Base-by-base conservation (phyloP, 2,888 invertebrate species). In the Macrophya alboannulata region DNA sequence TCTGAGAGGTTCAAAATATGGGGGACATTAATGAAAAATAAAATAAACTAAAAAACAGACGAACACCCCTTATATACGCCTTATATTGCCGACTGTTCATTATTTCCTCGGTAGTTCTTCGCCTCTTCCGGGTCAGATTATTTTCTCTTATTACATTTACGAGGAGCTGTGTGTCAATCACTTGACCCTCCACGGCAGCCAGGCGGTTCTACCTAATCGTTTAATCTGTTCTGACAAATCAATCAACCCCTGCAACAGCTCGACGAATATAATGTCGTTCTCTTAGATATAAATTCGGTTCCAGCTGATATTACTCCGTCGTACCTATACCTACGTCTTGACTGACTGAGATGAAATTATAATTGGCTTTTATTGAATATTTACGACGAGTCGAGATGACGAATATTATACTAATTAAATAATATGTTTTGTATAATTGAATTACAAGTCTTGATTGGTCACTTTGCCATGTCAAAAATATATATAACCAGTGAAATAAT, bases 201-300 rank as follows among this genome's bases (percentile, higher is more conserved):
- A 25, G 48, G 55, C 59, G 79, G 21, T 21, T 55, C 43, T 43
- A 79, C 86, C 87, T 88, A 87, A 88, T 89, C 88, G 86, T 62
- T 85, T 88, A 88, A 89, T 89, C 88, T 87, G 85, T 86, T 87
- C 86, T 85, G 88, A 88, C 88, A 86, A 89, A 89, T 89, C 87
- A 88, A 88, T 88, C 83, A 51, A 59, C 82, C 68, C 83, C 82
- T 25, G 83, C 71, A 65, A 12, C 51, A 72, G 45, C 25, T 25
- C 48, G 55, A 31, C n/a, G 45, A 31, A 31, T 31, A 71, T 71
- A 55, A 37, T 68, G 25, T 45, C 84, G 43, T 48, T 48, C 72
- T 72, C 51, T 45, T 48, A 25, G 48, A 9, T 15, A 72, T 25
- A 21, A 12, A 37, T 71, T n/a, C 10, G 5, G 72, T 45, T 74